phyloP scores from a whole-genome alignment of 2,797 vertebrate genomes.

The Limosa lapponica region DNA sequence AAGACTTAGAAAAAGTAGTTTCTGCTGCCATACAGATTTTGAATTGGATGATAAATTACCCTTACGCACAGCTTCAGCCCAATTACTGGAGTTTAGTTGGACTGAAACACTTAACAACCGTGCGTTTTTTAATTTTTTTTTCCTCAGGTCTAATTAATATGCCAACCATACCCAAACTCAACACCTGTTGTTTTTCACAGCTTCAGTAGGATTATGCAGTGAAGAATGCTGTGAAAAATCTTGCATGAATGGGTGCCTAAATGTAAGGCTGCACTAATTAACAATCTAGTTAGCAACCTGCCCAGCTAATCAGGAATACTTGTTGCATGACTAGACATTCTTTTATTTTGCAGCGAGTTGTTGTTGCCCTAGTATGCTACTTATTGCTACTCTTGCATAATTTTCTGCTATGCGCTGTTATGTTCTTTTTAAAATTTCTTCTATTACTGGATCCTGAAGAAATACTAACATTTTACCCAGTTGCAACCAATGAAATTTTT shows the following conservation, averaged over 20 bases:
- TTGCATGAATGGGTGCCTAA: background rate
- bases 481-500: background rate
- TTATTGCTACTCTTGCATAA: background rate
- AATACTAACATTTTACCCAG: background rate
- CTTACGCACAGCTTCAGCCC: background rate
- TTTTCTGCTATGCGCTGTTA: background rate
- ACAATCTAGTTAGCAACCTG: conserved; percentile 1
- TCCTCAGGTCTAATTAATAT: conserved; percentile 22
- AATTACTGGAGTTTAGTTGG: background rate
- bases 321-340: background rate
- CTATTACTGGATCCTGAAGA: background rate
- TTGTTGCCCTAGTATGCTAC: background rate
- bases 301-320: background rate
- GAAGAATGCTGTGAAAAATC: conserved; percentile 25
- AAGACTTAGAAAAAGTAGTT: background rate
- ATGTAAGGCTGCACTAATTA: background rate
- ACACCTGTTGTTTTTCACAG: conserved; percentile 47
- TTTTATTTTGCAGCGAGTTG: background rate
- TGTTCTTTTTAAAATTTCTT: background rate
- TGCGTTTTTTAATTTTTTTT: background rate
- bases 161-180: background rate
- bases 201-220: background rate
- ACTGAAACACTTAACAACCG: background rate
- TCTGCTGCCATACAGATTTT: background rate
- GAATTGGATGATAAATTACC: background rate